Conservation (phyloP, 37 sponge, comb jelly and placozoan species). For the Bolinopsis microptera region DNA sequence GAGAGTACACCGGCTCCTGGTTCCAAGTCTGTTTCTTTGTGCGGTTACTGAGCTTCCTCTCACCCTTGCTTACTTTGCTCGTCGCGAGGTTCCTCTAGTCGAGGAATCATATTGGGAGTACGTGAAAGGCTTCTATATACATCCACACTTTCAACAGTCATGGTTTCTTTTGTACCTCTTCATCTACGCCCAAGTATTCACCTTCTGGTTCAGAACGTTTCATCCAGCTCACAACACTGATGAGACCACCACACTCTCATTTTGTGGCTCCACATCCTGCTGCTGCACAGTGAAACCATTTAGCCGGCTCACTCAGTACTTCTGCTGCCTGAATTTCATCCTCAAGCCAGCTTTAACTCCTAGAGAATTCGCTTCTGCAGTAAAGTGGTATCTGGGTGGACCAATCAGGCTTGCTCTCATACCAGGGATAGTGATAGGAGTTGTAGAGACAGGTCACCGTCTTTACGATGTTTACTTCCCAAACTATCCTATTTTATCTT, state of each 20-base stretch:
- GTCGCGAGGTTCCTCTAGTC: background rate
- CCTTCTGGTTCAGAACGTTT: background rate
- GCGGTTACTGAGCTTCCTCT: background rate
- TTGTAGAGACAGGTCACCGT: too few species aligned
- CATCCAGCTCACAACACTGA: background rate
- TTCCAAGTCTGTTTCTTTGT: background rate
- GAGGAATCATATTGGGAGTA: background rate
- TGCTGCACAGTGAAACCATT: background rate
- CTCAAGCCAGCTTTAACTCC: background rate
- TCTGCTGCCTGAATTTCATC: background rate
- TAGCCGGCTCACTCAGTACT: background rate
- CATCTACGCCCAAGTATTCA: background rate
- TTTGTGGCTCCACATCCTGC: background rate
- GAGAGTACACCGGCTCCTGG: background rate
- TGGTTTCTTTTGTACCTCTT: background rate
- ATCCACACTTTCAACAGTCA: background rate
- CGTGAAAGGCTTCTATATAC: background rate
- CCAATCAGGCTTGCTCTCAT: slow-evolving; percentile 8
- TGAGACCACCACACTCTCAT: background rate
- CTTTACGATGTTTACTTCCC: background rate
- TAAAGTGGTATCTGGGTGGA: background rate
- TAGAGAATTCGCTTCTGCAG: background rate
- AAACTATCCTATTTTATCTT: background rate
- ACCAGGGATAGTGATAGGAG: background rate
- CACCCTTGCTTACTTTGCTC: background rate